Evolutionary conservation across 2,113 vertebrate genomes (phyloP).

Genomic region (Stomatorhinus ivindoensis): DNA sequence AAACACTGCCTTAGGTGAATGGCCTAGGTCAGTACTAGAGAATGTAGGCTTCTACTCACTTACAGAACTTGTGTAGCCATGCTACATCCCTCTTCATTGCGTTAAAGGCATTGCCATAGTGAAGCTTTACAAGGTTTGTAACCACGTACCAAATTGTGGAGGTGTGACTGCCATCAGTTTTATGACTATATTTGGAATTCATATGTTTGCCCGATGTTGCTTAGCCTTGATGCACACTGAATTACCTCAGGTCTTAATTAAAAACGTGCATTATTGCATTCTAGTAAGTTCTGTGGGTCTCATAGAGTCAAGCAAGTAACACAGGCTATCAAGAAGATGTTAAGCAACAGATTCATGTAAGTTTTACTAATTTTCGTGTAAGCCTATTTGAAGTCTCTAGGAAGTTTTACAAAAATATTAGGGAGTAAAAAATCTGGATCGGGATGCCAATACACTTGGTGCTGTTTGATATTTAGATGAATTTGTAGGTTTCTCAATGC

Average conservation of each 20-base stretch:
- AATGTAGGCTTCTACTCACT: not conserved
- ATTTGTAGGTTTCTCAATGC: not conserved
- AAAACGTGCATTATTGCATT: not conserved
- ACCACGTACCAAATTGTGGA: not conserved
- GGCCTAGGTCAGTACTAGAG: not conserved
- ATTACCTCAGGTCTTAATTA: not conserved
- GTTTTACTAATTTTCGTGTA: not conserved
- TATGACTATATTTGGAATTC: not conserved
- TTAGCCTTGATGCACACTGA: not conserved
- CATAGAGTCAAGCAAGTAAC: not conserved
- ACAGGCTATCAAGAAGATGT: not conserved
- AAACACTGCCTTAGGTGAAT: not conserved
- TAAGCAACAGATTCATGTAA: not conserved
- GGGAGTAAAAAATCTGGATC: not conserved
- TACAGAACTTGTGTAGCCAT: not conserved
- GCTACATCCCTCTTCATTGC: not conserved
- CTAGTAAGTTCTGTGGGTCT: not conserved
- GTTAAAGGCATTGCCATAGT: not conserved
- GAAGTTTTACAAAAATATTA: not conserved
- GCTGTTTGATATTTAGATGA: slow-evolving; percentile 4
- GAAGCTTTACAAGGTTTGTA: not conserved
- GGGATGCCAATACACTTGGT: not conserved
- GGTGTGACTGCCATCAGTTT: not conserved
- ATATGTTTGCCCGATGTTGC: not conserved
- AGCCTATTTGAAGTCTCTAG: too few species aligned